Base-by-base conservation (phyloP, 1,140 invertebrate species). In the Neodiprion fabricii region DNA sequence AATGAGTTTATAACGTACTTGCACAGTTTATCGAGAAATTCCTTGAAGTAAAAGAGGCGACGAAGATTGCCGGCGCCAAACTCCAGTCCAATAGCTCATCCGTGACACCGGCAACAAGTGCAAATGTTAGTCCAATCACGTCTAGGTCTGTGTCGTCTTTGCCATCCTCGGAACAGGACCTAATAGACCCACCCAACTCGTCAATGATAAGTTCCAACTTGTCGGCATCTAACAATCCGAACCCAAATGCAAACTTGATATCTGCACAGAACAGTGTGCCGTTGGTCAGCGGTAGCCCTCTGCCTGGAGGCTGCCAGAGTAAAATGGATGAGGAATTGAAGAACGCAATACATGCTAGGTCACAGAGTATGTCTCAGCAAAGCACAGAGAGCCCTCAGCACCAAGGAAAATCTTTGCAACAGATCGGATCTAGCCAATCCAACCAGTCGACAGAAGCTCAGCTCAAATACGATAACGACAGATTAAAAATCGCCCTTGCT, bases 11-110 rank as follows among this genome's bases (percentile, higher is more conserved):
- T 21, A 21, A 21, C 17, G 17, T 21, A 21, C 17, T 5, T 40
- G 28, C 28, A 2, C 89, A 97, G 97, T 99, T 99, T 89, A 98
- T 99, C 80, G 97, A 99, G 87, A 99, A 99, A 86, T 99, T 99
- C 87, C 96, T 98, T 91, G 97, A 99, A 89, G 96, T 99, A 17
- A 99, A 99, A 88, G 97, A 99, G 89, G 95, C 96, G 47, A 97
- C 96, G 8, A 91, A 93, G 81, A 91, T 92, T 82, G 92, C 92
- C 47, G 91, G 90, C 76, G 91, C 89, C 70, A 92, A 92, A 84
- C 89, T 91, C 74, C 91, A 92, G 68, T 90, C 92, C 49, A 95
- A 95, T 85, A 94, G 93, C 67, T 92, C 94, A 66, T 93, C 93
- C 7, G 93, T 93, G 23, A 95, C 95, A 67, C 94, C 94, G 40